Percentiles rank a stretch among this genome's conserved stretches.
phyloP scores from a whole-genome alignment of 1,140 invertebrate genomes.

The Orchesella cincta region DNA sequence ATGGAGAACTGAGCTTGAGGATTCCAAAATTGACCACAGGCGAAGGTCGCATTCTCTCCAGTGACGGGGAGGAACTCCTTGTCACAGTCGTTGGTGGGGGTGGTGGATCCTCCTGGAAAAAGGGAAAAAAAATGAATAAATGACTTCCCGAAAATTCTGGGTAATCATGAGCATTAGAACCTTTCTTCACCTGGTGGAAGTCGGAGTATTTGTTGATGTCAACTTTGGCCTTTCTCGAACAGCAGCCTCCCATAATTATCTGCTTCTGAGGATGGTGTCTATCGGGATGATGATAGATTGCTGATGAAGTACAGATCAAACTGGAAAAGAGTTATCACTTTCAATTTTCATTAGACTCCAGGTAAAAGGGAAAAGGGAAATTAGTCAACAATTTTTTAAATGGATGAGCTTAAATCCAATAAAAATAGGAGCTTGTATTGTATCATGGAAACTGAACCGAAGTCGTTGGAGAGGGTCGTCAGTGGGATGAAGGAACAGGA shows the following conservation, averaged over 20 bases:
- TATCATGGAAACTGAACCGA: too few relatives aligned
- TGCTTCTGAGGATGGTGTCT: too few relatives aligned
- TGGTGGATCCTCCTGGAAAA: background rate
- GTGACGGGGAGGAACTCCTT: background rate
- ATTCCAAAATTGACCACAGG: conserved; percentile 95
- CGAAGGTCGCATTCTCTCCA: conserved; percentile 74
- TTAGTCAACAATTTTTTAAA: too few relatives aligned
- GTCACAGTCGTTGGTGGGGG: background rate
- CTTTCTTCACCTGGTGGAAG: background rate
- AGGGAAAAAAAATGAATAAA: background rate
- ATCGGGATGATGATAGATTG: too few relatives aligned
- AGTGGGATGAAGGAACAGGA: too few relatives aligned
- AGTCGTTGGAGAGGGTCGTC: too few relatives aligned
- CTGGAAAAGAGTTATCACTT: too few relatives aligned
- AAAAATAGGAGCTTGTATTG: too few relatives aligned
- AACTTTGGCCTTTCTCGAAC: background rate
- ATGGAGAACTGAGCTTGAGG: conserved; percentile 86
- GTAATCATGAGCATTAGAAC: background rate
- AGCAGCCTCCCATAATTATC: background rate
- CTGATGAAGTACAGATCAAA: too few relatives aligned
- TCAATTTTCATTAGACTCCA: too few relatives aligned
- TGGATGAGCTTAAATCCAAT: too few relatives aligned
- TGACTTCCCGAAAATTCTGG: background rate
- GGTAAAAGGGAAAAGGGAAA: too few relatives aligned
- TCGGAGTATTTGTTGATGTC: background rate